Evolutionary conservation across 1,140 invertebrate species (phyloP).

Genomic region (Cepaea nemoralis): DNA sequence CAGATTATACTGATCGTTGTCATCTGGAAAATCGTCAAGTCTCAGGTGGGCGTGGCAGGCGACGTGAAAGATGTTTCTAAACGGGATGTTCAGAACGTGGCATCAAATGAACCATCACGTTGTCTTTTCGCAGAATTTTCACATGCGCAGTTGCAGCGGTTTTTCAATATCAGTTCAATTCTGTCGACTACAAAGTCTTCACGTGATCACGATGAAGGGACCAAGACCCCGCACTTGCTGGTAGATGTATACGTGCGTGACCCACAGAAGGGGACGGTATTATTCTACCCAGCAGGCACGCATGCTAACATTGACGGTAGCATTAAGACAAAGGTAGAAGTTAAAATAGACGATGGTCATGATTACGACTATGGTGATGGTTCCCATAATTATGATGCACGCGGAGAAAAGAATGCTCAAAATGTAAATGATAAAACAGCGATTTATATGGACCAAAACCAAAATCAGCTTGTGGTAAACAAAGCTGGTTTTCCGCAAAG

Average conservation of each 20-base stretch:
- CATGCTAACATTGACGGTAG: not conserved
- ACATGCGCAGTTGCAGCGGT: not conserved
- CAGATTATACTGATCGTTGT: not conserved
- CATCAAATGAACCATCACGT: no score
- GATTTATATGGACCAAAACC: not conserved
- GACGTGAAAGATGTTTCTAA: not conserved
- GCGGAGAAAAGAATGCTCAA: not conserved
- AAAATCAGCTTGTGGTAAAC: no score
- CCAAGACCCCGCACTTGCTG: not conserved
- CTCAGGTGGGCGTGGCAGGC: no score
- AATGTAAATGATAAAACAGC: not conserved
- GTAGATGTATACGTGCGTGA: constrained; percentile 14
- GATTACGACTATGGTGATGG: not conserved
- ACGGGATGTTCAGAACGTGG: no score
- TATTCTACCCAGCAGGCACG: constrained; percentile 25
- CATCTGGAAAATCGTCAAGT: constrained; percentile 1
- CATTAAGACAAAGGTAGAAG: not conserved
- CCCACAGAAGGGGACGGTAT: not conserved
- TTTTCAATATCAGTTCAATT: not conserved
- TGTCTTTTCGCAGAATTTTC: not conserved
- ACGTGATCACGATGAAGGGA: not conserved
- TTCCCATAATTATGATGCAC: no score
- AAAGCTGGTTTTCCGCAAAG: not conserved
- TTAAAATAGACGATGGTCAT: not conserved
- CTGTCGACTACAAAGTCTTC: not conserved